Percentiles rank a stretch among this genome's conserved stretches.
These are phyloP conservation scores for Branchinecta lynchi DNA, from an alignment of 1,140 invertebrate species.

Conservation along the genomic window DNA sequence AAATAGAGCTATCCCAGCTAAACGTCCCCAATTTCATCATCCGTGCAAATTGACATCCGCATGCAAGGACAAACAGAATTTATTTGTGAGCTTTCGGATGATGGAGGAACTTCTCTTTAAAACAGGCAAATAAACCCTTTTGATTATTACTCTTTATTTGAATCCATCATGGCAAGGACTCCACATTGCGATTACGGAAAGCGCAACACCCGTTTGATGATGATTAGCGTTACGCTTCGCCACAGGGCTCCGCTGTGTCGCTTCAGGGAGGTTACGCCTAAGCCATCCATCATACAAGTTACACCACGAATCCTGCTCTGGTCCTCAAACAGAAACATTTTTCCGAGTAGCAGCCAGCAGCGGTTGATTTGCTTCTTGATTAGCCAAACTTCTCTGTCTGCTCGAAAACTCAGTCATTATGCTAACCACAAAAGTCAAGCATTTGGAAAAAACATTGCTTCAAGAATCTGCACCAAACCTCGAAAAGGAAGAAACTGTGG, in stretches of 20 bases:
- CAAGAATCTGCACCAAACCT: too few relatives aligned
- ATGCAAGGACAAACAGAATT: too few relatives aligned
- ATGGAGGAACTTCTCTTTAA: too few relatives aligned
- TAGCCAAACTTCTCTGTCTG: not conserved
- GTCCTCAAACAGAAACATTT: not conserved
- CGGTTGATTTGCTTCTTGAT: not conserved
- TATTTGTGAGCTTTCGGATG: too few relatives aligned
- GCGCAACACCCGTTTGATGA: constrained; percentile 9
- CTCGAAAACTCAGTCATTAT: not conserved
- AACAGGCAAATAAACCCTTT: too few relatives aligned
- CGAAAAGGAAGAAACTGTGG: too few relatives aligned
- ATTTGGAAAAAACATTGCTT: not conserved
- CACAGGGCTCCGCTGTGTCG: not conserved
- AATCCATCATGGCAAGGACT: too few relatives aligned
- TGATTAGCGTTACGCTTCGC: constrained; percentile 6
- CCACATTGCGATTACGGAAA: not conserved
- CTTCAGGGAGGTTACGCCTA: constrained; percentile 11
- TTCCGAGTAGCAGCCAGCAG: not conserved
- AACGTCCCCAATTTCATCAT: too few relatives aligned
- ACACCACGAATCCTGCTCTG: not conserved
- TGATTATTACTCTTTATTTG: too few relatives aligned
- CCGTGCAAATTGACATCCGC: too few relatives aligned
- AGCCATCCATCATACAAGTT: not conserved
- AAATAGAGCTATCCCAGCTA: too few relatives aligned
- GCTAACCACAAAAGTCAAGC: not conserved